Conservation (phyloP, 2,113 vertebrate genomes). For the Pedionomus torquatus region DNA sequence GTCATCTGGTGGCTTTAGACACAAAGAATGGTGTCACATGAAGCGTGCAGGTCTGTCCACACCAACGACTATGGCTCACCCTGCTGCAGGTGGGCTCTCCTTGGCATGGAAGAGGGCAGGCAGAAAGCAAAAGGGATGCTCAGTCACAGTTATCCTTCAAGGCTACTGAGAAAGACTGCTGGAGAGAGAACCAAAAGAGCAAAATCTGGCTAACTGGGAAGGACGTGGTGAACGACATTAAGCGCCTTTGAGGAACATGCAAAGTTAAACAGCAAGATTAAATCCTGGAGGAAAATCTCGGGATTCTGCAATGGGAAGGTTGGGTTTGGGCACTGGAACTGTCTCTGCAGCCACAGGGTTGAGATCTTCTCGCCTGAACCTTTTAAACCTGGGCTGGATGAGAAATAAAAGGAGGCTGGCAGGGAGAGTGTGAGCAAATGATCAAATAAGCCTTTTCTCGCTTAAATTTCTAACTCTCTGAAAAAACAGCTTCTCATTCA, state of each 20-base stretch:
- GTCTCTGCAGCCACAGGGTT: not conserved
- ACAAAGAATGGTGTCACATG: not conserved
- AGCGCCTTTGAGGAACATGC: not conserved
- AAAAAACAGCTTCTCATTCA: not conserved
- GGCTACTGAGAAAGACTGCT: not conserved
- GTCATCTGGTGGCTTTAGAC: not conserved
- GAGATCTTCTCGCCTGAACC: not conserved
- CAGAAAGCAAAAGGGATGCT: not conserved
- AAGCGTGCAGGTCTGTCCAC: rapidly evolving
- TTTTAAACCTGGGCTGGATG: not conserved
- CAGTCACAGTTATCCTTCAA: not conserved
- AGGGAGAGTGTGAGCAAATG: not conserved
- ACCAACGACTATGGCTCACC: not conserved
- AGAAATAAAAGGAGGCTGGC: not conserved
- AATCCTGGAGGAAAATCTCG: not conserved
- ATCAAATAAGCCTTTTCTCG: not conserved
- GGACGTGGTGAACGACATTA: rapidly evolving
- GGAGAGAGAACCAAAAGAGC: not conserved
- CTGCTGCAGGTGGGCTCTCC: not conserved
- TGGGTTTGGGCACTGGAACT: not conserved
- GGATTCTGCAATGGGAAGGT: not conserved
- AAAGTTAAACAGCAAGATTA: not conserved
- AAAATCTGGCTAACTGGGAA: not conserved
- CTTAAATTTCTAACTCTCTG: not conserved
- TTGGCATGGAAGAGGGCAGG: not conserved